Percentiles rank a stretch among this genome's conserved stretches.
These are phyloP conservation scores for Lomographa bimaculata DNA, from an alignment of 2,888 invertebrate genomes.

Conservation along the genomic window DNA sequence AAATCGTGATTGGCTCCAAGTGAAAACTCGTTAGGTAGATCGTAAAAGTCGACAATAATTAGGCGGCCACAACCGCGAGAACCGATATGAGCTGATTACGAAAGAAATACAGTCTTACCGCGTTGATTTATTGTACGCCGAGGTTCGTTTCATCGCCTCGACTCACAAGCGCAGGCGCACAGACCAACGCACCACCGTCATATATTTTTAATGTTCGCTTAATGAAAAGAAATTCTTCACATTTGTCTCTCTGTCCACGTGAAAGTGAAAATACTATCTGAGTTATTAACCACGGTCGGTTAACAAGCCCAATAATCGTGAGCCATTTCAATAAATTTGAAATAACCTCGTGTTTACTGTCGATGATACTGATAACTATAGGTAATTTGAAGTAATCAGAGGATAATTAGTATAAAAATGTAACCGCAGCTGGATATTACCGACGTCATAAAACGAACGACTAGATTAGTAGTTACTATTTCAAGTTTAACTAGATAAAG, in stretches of 20 bases:
- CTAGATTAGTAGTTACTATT: conserved; percentile 16
- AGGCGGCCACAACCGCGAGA: conserved; percentile 76
- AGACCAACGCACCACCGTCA: conserved; percentile 43
- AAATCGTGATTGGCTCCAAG: conserved; percentile 81
- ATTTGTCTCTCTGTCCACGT: conserved; percentile 59
- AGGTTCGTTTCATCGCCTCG: conserved; percentile 65
- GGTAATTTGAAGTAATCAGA: conserved; percentile 52
- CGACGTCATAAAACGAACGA: conserved; percentile 17
- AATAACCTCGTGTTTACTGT: conserved; percentile 27
- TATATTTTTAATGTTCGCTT: conserved; percentile 59
- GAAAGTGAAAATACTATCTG: conserved; percentile 50
- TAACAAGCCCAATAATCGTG: conserved; percentile 39
- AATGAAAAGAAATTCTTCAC: conserved; percentile 68
- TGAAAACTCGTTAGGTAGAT: conserved; percentile 80
- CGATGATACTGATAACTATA: conserved; percentile 32
- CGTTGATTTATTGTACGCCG: conserved; percentile 74
- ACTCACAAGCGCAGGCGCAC: conserved; percentile 37
- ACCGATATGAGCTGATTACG: conserved; percentile 81
- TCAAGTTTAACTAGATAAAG: conserved; percentile 11
- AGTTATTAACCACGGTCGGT: conserved; percentile 39
- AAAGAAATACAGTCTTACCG: conserved; percentile 80
- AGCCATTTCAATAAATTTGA: conserved; percentile 31
- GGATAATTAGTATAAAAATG: conserved; percentile 47
- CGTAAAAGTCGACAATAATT: conserved; percentile 83
- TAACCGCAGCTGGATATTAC: conserved; percentile 34